These are phyloP conservation scores for Hippoglossus hippoglossus DNA, from an alignment of 2,797 vertebrate species.

Conservation along the genomic window DNA sequence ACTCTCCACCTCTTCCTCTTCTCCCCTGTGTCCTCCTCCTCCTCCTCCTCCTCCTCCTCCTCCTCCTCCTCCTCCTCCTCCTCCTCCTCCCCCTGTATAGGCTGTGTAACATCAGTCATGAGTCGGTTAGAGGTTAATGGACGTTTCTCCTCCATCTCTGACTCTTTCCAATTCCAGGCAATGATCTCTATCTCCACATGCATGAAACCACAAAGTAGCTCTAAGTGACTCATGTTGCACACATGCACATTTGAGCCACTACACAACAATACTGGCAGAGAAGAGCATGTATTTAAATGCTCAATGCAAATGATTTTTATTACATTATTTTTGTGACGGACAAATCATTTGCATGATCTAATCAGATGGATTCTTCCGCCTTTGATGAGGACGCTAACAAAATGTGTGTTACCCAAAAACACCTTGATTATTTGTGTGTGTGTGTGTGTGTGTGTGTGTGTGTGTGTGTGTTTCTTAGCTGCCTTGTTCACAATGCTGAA, in stretches of 20 bases:
- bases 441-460: constrained; percentile 26
- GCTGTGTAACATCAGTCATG: background rate
- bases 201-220: constrained; percentile 40
- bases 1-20: background rate
- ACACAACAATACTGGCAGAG: background rate
- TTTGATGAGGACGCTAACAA: too few species aligned
- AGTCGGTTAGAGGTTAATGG: constrained; percentile 47
- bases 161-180: constrained; percentile 14
- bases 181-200: constrained; percentile 33
- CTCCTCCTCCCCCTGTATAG: background rate
- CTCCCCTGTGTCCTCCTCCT: background rate
- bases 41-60: background rate
- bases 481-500: too few species aligned
- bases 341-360: too few species aligned
- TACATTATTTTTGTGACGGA: too few species aligned
- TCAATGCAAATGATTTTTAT: too few species aligned
- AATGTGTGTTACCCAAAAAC: background rate
- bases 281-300: too few species aligned
- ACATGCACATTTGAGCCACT: constrained; percentile 20
- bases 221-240: constrained; percentile 25
- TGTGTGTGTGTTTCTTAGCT: background rate
- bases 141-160: constrained; percentile 1
- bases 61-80: background rate
- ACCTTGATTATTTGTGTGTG: constrained; percentile 15
- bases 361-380: too few species aligned